Conservation (phyloP, 2,888 invertebrate genomes). For the Dicycla oo region DNA sequence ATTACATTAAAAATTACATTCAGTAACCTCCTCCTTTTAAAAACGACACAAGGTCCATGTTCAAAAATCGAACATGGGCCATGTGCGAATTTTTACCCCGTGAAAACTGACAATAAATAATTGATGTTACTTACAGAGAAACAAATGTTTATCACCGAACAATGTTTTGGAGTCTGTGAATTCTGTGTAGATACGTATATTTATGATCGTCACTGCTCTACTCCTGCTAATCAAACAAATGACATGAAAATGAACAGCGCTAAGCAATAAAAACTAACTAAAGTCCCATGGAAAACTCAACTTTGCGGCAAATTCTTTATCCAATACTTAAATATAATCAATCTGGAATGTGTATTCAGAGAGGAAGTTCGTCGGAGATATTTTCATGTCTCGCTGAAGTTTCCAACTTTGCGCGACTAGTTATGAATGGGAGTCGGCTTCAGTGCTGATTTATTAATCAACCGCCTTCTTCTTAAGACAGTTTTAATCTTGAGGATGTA, state of each 20-base stretch:
- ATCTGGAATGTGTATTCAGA: constrained; percentile 48
- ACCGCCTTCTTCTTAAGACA: constrained; percentile 5
- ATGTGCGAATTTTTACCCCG: neutral
- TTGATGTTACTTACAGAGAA: neutral
- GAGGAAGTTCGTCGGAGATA: constrained; percentile 22
- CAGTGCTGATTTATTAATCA: constrained; percentile 19
- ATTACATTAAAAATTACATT: too few relatives aligned
- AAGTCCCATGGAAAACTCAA: constrained; percentile 15
- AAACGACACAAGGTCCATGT: too few relatives aligned
- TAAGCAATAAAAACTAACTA: constrained; percentile 3
- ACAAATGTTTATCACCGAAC: neutral
- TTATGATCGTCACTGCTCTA: neutral
- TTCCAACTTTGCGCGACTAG: constrained; percentile 14
- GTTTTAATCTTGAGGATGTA: constrained; percentile 15
- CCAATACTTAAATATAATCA: constrained; percentile 37
- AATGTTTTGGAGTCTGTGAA: neutral
- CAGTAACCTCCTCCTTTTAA: too few relatives aligned
- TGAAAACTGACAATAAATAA: neutral
- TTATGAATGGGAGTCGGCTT: constrained; percentile 33
- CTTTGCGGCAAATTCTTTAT: constrained; percentile 27
- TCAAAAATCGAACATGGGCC: too few relatives aligned
- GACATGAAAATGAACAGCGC: neutral
- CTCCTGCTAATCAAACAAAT: neutral
- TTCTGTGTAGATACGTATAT: neutral
- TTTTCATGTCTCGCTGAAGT: constrained; percentile 29